Evolutionary conservation across 30 jellyfish, hydroid and myxozoan genomes (phyloP), one percentile per base, ranked within the genome.

Genomic region (Hydra vulgaris): DNA sequence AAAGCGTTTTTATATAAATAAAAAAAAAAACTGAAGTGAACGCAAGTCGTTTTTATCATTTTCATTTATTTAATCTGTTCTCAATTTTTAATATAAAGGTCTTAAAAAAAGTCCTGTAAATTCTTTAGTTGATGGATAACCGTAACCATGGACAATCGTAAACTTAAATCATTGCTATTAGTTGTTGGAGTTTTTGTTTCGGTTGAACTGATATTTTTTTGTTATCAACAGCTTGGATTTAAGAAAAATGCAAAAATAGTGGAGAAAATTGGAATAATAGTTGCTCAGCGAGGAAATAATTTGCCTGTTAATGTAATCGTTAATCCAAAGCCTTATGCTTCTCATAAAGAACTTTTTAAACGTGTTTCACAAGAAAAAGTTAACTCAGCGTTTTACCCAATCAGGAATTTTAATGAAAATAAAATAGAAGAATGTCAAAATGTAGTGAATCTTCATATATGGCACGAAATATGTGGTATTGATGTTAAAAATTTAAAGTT

Each of bases 391-490:
- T 68, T 68, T 68, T 23, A 7, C 16, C 75, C 25, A 3, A 3
- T n/a, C 7, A 68, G 16, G 16, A 68, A 68, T 3, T 23, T 68
- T 3, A n/a, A n/a, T 15, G 8, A 20, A 8, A 20, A 8, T n/a
- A 12, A 40, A 12, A 40, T 5, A 40, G 12, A 40, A 40, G 75
- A 5, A 1, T 68, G 25, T 20, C 12, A 68, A n/a, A 68, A 73
- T 15, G 52, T n/a, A 70, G 54, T 86, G 18, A 85, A 86, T 69
- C 83, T 86, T 17, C 81, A 80, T 73, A 73, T 79, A 22, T 90
- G 97, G 97, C 86, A 79, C 73, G 97, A 90, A 79, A 85, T 90
- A 0, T 90, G 97, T 70, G 89, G 94, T 18, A 85, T 56, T 16
- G 84, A 75, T 54, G 27, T 90, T 54, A 80, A 82, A 18, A 81